Conservation (phyloP, 1,140 invertebrate species). For the Neuroterus valhalla region DNA sequence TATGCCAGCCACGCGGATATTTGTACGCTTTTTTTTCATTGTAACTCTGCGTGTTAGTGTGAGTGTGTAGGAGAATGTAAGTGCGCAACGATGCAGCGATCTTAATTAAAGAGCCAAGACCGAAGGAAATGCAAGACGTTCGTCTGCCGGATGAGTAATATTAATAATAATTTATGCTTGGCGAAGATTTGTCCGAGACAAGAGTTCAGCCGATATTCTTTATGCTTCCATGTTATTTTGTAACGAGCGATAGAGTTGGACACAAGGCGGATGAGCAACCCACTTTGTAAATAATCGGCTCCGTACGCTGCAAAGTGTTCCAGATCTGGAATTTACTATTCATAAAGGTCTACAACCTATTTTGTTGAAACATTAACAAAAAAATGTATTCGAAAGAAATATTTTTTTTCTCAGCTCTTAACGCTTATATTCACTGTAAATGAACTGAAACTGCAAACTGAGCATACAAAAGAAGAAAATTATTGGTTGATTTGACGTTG, state of each 20-base stretch:
- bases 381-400: too few species aligned
- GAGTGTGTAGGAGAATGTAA: constrained; percentile 53
- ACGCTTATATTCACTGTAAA: too few species aligned
- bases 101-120: not conserved
- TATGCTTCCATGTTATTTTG: constrained; percentile 55
- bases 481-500: too few species aligned
- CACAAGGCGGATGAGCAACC: constrained; percentile 62
- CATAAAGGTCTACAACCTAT: too few species aligned
- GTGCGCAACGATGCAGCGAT: constrained; percentile 36
- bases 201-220: constrained; percentile 40
- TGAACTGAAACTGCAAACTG: too few species aligned
- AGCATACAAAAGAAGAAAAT: too few species aligned
- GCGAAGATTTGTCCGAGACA: not conserved
- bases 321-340: too few species aligned
- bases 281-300: constrained; percentile 57
- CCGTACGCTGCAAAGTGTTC: too few species aligned
- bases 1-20: constrained; percentile 48
- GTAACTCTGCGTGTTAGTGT: constrained; percentile 53
- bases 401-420: too few species aligned
- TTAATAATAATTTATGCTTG: constrained; percentile 20
- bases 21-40: constrained; percentile 54
- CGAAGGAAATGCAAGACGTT: too few species aligned
- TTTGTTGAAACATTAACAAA: too few species aligned
- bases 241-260: constrained; percentile 48
- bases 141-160: constrained; percentile 8